phyloP scores from a whole-genome alignment of 2,797 vertebrate species.

The Acipenser ruthenus region DNA sequence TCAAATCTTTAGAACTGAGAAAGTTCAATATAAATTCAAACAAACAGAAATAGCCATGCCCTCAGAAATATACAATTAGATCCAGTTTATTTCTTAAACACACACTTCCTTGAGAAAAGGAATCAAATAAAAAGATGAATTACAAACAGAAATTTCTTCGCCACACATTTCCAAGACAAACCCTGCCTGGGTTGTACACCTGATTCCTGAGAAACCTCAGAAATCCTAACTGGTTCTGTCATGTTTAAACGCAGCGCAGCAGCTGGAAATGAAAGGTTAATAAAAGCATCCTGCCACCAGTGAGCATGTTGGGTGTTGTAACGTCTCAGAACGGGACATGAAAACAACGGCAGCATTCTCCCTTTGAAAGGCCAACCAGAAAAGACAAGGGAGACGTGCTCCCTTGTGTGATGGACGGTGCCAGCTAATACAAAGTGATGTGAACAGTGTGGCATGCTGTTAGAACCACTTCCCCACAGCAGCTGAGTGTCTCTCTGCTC shows the following conservation, averaged over 20 bases:
- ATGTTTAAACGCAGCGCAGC: background rate
- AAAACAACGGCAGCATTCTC: background rate
- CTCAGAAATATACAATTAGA: too few species aligned
- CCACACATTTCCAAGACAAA: too few species aligned
- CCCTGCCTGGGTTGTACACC: too few species aligned
- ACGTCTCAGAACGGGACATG: background rate
- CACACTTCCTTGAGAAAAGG: too few species aligned
- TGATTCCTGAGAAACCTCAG: too few species aligned
- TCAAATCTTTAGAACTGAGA: too few species aligned
- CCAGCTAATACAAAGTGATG: background rate
- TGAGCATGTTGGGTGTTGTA: background rate
- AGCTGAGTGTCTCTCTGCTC: background rate
- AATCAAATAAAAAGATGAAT: too few species aligned
- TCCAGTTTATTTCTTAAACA: too few species aligned
- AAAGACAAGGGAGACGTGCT: background rate
- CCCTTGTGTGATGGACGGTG: background rate
- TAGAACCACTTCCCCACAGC: background rate
- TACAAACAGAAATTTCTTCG: too few species aligned
- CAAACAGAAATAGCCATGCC: too few species aligned
- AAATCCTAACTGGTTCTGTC: too few species aligned
- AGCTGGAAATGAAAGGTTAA: background rate
- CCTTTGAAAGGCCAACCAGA: background rate
- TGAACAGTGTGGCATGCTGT: slow-evolving; percentile 2
- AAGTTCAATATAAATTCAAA: too few species aligned
- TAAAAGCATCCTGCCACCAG: background rate